These are phyloP conservation scores for Parelbella ahira DNA, from an alignment of 2,888 invertebrate species.

Conservation along the genomic window DNA sequence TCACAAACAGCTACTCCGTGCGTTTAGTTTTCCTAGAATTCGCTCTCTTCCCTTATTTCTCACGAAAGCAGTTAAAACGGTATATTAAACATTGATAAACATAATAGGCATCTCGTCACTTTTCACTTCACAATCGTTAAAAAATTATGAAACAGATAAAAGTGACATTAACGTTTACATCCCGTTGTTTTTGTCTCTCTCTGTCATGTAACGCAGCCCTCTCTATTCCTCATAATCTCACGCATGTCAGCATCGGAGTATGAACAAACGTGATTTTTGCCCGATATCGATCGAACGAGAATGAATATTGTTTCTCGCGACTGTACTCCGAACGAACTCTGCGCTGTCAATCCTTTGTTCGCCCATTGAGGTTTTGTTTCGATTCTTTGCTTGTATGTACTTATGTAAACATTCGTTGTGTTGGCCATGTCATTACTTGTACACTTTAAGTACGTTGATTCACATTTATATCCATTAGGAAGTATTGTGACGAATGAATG, in stretches of 20 bases:
- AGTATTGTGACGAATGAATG: too few relatives aligned
- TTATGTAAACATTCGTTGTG: slow-evolving; percentile 4
- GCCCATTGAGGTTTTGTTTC: slow-evolving; percentile 5
- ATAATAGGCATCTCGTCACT: slow-evolving; percentile 20
- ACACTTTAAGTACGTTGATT: too few relatives aligned
- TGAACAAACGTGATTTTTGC: slow-evolving; percentile 6
- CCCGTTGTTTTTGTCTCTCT: slow-evolving; percentile 9
- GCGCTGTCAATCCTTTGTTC: slow-evolving; percentile 2
- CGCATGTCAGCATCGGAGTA: slow-evolving; percentile 8
- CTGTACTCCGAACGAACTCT: background rate
- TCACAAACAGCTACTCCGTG: slow-evolving; percentile 1
- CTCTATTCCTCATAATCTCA: slow-evolving; percentile 12
- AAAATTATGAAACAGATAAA: slow-evolving; percentile 20
- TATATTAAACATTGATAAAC: slow-evolving; percentile 12
- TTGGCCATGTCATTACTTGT: too few relatives aligned
- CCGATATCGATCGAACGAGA: background rate
- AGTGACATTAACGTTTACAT: slow-evolving; percentile 11
- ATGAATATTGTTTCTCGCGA: slow-evolving; percentile 4
- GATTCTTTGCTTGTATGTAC: background rate
- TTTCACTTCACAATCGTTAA: slow-evolving; percentile 20
- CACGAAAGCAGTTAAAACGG: slow-evolving; percentile 5
- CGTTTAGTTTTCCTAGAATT: slow-evolving; percentile 3
- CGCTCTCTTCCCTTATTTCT: background rate
- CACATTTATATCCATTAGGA: too few relatives aligned
- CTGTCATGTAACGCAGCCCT: slow-evolving; percentile 3